phyloP scores from a whole-genome alignment of 2,797 vertebrate species.

The Scleropages formosus region DNA sequence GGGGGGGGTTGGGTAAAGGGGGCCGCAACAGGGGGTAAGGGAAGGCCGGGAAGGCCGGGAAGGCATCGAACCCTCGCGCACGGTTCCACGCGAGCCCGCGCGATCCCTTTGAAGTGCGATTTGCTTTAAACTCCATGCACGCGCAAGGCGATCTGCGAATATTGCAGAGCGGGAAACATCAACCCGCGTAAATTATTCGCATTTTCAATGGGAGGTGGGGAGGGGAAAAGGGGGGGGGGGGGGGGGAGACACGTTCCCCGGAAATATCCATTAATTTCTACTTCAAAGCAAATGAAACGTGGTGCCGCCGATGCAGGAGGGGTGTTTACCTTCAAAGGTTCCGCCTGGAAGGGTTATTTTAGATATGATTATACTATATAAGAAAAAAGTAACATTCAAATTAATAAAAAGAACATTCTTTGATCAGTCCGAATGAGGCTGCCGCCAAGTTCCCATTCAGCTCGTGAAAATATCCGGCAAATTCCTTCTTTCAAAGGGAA shows the following conservation, averaged over 20 bases:
- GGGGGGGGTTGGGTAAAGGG: background rate
- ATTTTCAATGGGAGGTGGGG: conserved; percentile 17
- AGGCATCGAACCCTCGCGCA: background rate
- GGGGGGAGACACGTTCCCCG: conserved; percentile 16
- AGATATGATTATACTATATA: conserved; percentile 13
- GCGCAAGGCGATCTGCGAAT: conserved; percentile 11
- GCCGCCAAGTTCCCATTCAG: background rate
- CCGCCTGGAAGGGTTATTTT: conserved; percentile 23
- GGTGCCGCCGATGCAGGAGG: background rate
- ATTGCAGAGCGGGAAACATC: background rate
- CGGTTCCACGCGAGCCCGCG: background rate
- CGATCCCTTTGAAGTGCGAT: conserved; percentile 32
- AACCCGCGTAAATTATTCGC: conserved; percentile 30
- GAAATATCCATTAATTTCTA: conserved; percentile 30
- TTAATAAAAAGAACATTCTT: conserved; percentile 24
- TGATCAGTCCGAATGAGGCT: conserved; percentile 21
- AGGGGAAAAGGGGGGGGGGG: too few relatives aligned
- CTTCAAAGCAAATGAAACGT: conserved; percentile 38
- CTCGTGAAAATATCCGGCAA: conserved; percentile 19
- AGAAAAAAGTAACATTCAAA: conserved; percentile 1
- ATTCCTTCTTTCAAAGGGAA: background rate
- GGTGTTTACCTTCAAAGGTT: conserved; percentile 31
- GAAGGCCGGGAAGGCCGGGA: background rate
- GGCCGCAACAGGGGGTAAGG: background rate
- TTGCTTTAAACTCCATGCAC: conserved; percentile 28